Percentiles rank a stretch among this genome's conserved stretches.
These are phyloP conservation scores for Neosilurus mollespiculum DNA, from an alignment of 2,797 vertebrate genomes.

Conservation along the genomic window DNA sequence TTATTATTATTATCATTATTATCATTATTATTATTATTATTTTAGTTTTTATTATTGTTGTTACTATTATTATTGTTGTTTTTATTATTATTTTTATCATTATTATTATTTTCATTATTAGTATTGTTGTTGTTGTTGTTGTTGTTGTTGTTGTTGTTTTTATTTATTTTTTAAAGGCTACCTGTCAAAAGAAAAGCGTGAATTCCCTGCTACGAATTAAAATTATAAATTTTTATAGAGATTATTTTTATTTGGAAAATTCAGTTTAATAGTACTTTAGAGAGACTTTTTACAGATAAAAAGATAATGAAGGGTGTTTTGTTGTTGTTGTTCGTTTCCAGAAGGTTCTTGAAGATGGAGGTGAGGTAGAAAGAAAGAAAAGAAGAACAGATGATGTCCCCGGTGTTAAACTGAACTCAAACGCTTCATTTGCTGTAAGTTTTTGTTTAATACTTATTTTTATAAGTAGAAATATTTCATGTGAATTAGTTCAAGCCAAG, in stretches of 20 bases:
- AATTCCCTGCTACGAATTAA: too few species aligned
- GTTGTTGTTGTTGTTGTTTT: too few species aligned
- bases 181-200: background rate
- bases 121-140: too few species aligned
- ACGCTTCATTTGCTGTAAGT: background rate
- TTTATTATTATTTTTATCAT: too few species aligned
- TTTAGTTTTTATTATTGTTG: too few species aligned
- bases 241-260: background rate
- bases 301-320: background rate
- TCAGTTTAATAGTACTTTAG: background rate
- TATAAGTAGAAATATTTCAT: background rate
- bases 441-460: background rate
- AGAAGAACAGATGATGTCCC: background rate
- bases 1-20: too few species aligned
- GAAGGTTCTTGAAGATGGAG: background rate
- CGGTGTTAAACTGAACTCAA: background rate
- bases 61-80: too few species aligned
- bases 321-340: background rate
- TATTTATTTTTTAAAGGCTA: too few species aligned
- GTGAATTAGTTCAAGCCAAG: background rate
- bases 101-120: too few species aligned
- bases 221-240: too few species aligned
- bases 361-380: too few species aligned
- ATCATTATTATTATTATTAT: too few species aligned
- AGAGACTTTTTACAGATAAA: background rate